These are phyloP conservation scores for Meloidogyne exigua DNA, from an alignment of 1,140 invertebrate species.

Conservation along the genomic window DNA sequence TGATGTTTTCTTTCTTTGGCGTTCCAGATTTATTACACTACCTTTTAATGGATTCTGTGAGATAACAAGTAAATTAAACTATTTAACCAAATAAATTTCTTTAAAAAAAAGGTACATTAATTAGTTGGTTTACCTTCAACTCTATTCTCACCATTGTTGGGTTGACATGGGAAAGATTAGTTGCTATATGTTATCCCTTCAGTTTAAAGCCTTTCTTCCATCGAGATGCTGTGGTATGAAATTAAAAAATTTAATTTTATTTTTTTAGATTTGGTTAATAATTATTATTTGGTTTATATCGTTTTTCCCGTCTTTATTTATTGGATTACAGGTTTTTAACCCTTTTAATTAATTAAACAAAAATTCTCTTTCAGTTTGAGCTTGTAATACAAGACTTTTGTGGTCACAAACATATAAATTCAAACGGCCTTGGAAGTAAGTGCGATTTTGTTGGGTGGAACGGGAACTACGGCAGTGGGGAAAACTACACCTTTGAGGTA, in stretches of 20 bases:
- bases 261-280: conserved; percentile 35
- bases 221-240: conserved; percentile 19
- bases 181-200: conserved; percentile 62
- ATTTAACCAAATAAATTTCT: conserved; percentile 5
- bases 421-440: conserved; percentile 34
- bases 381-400: conserved; percentile 56
- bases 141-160: conserved; percentile 50
- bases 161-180: conserved; percentile 53
- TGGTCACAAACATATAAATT: conserved; percentile 45
- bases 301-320: conserved; percentile 59
- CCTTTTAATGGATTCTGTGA: conserved; percentile 50
- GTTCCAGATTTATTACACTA: conserved; percentile 3
- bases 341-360: conserved; percentile 14
- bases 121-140: conserved; percentile 58
- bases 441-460: conserved; percentile 54
- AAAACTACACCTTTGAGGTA: conserved; percentile 51
- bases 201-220: conserved; percentile 28
- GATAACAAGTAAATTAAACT: conserved; percentile 46
- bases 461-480: background rate
- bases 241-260: background rate
- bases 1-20: conserved; percentile 46
- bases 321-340: conserved; percentile 57
- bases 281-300: conserved; percentile 52
- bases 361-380: conserved; percentile 51
- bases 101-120: conserved; percentile 43